A percentile compares a stretch with the other conserved stretches of the same genome.
phyloP scores from a whole-genome alignment of 2,113 vertebrate genomes.

The Antechinus flavipes region DNA sequence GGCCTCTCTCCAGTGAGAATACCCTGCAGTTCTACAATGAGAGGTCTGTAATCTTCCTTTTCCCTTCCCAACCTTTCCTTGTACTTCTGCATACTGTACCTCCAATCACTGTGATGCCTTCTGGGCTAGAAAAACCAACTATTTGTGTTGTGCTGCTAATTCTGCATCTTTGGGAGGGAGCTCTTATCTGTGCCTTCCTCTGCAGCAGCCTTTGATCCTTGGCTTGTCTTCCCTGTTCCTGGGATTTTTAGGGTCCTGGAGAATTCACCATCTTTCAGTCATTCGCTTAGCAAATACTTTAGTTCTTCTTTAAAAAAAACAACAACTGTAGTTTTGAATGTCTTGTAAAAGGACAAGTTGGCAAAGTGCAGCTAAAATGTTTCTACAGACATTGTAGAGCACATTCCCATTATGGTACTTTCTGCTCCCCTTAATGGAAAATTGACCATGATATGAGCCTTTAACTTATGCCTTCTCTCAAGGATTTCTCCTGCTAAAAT shows the following conservation, averaged over 20 bases:
- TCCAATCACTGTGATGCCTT: too few species aligned
- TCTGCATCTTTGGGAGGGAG: not conserved
- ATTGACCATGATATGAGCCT: not conserved
- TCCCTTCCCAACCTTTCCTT: not conserved
- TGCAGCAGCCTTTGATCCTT: not conserved
- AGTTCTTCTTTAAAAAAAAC: too few species aligned
- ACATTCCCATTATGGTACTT: too few species aligned
- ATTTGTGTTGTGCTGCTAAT: not conserved
- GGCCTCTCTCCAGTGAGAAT: constrained; percentile 93
- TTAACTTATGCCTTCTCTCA: not conserved
- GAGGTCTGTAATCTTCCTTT: constrained; percentile 83
- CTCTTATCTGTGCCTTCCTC: not conserved
- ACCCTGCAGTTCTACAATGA: constrained; percentile 98
- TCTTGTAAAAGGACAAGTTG: not conserved
- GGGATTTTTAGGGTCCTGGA: not conserved
- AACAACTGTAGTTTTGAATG: not conserved
- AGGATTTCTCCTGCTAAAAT: not conserved
- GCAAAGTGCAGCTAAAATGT: not conserved
- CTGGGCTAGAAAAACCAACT: not conserved
- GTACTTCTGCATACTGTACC: not conserved
- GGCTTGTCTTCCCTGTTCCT: not conserved
- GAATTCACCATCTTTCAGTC: not conserved
- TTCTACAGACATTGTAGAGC: not conserved
- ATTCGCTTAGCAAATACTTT: not conserved
- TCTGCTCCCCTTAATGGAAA: not conserved